Conservation (phyloP, 2,113 vertebrate species). For the Regulus satrapa region DNA sequence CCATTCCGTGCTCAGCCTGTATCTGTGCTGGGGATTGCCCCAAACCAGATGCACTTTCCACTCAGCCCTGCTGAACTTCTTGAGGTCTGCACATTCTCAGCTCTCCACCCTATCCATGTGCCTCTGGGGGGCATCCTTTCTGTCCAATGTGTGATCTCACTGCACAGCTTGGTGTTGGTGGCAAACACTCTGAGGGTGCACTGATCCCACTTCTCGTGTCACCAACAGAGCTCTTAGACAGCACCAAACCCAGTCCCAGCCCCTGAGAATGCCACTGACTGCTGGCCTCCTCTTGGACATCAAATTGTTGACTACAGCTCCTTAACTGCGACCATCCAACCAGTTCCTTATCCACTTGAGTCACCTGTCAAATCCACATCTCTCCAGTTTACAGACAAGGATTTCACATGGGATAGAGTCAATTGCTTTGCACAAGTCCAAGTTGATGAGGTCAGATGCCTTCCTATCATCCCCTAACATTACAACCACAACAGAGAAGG, state of each 20-base stretch:
- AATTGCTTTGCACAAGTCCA: neutral
- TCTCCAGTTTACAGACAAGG: no score
- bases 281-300: neutral
- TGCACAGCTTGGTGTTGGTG: neutral
- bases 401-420: neutral
- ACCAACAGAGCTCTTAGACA: neutral
- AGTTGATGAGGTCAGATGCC: neutral
- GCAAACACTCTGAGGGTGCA: neutral
- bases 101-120: neutral
- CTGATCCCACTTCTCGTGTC: neutral
- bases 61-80: neutral
- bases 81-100: neutral
- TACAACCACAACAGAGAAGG: neutral
- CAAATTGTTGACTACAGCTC: neutral
- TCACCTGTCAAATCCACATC: neutral
- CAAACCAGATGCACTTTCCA: no score
- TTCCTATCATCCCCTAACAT: no score
- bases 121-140: neutral
- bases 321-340: neutral
- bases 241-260: fast-evolving
- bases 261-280: neutral
- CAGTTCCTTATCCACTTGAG: neutral
- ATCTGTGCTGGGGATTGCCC: neutral
- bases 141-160: neutral
- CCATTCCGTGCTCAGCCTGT: neutral